Percentiles rank a stretch among this genome's conserved stretches.
Evolutionary conservation across 1,140 invertebrate species (phyloP).

Genomic region (Frieseomelitta varia): DNA sequence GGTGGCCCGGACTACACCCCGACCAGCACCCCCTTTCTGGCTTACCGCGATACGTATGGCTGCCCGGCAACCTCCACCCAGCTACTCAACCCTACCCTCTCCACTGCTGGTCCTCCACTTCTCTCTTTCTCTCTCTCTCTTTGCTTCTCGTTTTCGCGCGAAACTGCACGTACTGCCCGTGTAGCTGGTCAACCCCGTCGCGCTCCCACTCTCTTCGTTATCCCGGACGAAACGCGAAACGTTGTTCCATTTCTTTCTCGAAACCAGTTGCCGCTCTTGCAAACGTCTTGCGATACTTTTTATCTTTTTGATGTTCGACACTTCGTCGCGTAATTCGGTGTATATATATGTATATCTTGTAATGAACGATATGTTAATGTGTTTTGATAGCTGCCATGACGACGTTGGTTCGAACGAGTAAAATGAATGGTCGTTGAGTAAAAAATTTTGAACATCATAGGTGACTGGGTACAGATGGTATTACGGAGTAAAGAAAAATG

Average conservation of each 20-base stretch:
- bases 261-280: not conserved
- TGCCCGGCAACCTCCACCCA: conserved; percentile 35
- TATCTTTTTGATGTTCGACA: too few species aligned
- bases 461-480: too few species aligned
- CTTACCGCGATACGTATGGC: conserved; percentile 50
- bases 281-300: too few species aligned
- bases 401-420: too few species aligned
- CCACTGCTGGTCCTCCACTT: not conserved
- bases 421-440: too few species aligned
- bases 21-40: conserved; percentile 52
- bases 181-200: not conserved
- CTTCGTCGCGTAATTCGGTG: too few species aligned
- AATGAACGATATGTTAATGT: too few species aligned
- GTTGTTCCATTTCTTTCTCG: not conserved
- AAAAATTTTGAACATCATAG: too few species aligned
- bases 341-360: too few species aligned
- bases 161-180: not conserved
- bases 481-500: too few species aligned
- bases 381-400: too few species aligned
- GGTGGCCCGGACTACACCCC: conserved; percentile 66
- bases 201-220: not conserved
- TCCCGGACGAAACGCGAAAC: not conserved
- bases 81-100: conserved; percentile 49
- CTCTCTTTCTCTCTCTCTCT: not conserved
- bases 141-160: not conserved